phyloP scores from a whole-genome alignment of 2,797 vertebrate species.

The Phrynocephalus vlangalii region DNA sequence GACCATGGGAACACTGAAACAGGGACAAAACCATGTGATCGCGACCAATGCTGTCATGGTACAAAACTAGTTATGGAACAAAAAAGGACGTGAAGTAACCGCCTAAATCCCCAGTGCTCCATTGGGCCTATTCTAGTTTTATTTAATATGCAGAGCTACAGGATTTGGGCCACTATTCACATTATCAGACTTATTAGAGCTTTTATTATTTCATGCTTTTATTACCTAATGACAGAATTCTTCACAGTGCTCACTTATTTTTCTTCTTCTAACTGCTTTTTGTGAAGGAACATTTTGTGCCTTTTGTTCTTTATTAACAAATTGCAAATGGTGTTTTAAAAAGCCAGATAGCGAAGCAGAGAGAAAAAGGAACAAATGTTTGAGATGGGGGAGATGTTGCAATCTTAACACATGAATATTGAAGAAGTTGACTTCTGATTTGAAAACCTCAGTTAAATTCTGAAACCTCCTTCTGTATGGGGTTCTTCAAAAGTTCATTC shows the following conservation, averaged over 20 bases:
- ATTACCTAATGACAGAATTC: background rate
- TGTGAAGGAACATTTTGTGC: background rate
- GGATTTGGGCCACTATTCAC: background rate
- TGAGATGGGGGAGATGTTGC: background rate
- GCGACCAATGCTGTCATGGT: no score
- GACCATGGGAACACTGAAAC: no score
- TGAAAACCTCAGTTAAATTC: background rate
- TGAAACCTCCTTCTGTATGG: background rate
- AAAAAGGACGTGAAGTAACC: no score
- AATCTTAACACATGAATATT: background rate
- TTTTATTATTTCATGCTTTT: background rate
- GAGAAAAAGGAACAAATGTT: background rate
- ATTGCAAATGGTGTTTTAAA: background rate
- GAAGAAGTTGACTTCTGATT: background rate
- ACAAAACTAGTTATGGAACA: no score
- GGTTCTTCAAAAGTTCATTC: background rate
- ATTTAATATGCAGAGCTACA: no score
- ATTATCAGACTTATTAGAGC: background rate
- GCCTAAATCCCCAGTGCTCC: no score
- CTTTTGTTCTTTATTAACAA: background rate
- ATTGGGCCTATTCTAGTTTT: no score
- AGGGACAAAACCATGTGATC: no score
- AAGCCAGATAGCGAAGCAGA: background rate
- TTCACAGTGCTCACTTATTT: background rate
- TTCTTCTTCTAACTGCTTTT: background rate